Base-by-base conservation (phyloP, 2,888 invertebrate genomes). In the Nasonia oneida region DNA sequence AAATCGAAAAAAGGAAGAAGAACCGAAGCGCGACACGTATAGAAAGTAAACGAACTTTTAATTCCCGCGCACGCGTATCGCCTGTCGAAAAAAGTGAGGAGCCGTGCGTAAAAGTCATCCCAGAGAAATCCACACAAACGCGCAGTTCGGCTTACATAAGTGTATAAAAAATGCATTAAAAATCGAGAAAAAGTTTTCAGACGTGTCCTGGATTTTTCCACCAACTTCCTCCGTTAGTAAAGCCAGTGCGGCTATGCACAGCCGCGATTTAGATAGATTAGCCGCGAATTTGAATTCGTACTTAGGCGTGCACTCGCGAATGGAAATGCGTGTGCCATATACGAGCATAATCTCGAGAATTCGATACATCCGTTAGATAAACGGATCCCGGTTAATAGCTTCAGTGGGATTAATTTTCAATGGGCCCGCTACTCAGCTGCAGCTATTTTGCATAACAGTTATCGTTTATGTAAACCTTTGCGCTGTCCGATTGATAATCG, bases 181-280 rank as follows among this genome's bases (percentile, higher is more conserved):
- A 67, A 67, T 67, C 29, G 14, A 47, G 10, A 47, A 47, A 47
- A 47, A 47, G 67, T 8, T 29, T 67, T 29, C 3, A 33, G 29
- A 33, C 10, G 5, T 67, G 14, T 29, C 23, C 12, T 33, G 33
- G 29, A 10, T 33, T 33, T 33, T 70, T 70, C 33, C 33, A 2
- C 37, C 14, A 33, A 33, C 14, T 29, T 33, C 10, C 14, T 14
- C 15, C 14, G 67, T 12, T 37, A 37, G 14, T 14, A 4, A 8
- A 4, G 33, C 29, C 14, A 33, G 37, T 14, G 14, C 15, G 14
- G 3, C 70, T 15, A 5, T 15, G 15, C 15, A 37, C 29, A 70
- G 12, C 12, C 47, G 47, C 15, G 18, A 70, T 70, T 70, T 70
- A 70, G 70, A 70, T 70, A 70, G 70, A 70, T 70, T 37, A 70